A percentile compares a stretch with the other conserved stretches of the same genome.
Evolutionary conservation across 2,113 vertebrate genomes (phyloP).

Genomic region (Corapipo altera): DNA sequence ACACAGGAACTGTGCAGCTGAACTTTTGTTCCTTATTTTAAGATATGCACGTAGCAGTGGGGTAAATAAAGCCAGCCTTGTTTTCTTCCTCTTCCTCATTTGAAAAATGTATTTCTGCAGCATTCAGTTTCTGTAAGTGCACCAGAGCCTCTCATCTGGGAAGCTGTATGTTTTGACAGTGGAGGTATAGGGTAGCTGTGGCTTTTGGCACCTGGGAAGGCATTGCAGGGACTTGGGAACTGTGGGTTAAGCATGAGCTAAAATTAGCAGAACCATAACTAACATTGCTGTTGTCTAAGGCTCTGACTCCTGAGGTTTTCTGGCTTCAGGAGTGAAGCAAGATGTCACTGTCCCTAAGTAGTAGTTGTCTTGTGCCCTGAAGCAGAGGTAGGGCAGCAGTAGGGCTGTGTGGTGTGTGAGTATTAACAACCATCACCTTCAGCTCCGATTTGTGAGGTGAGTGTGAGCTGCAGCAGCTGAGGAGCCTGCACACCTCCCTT

Average conservation of each 20-base stretch:
- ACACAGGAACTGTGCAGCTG: background rate
- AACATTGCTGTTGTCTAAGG: background rate
- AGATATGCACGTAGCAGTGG: background rate
- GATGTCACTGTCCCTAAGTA: background rate
- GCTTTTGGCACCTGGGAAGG: conserved; percentile 26
- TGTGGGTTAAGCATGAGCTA: conserved; percentile 1
- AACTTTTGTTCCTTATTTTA: background rate
- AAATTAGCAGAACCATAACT: conserved; percentile 39
- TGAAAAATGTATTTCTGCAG: background rate
- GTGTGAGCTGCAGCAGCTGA: background rate
- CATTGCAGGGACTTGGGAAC: background rate
- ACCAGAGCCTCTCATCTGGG: background rate
- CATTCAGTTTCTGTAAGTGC: background rate
- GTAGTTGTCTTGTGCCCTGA: background rate
- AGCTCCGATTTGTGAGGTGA: background rate
- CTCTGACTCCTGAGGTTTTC: background rate
- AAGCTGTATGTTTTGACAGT: background rate
- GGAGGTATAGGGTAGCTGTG: background rate
- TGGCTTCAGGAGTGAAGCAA: background rate
- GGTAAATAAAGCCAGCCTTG: background rate
- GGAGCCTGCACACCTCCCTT: background rate
- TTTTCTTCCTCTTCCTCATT: background rate
- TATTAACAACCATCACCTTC: background rate
- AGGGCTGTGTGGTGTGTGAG: background rate
- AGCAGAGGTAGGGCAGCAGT: background rate